These are phyloP conservation scores for Minunthozetes semirufus DNA, from an alignment of 2,888 invertebrate species.

Conservation along the genomic window DNA sequence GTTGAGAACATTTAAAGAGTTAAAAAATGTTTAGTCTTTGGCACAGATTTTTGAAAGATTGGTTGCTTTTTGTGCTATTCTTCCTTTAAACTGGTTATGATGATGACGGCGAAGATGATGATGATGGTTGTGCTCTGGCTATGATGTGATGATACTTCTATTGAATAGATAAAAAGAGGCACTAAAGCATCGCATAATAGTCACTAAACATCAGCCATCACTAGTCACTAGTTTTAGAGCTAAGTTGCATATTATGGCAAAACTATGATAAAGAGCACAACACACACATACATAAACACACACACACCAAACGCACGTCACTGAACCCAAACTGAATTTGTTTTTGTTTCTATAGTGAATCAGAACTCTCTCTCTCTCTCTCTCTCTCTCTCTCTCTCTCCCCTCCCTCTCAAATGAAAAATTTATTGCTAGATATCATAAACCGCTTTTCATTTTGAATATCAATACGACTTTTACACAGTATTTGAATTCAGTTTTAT, in stretches of 20 bases:
- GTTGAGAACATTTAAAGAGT: neutral
- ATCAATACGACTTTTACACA: neutral
- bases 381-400: no score
- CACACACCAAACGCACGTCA: neutral
- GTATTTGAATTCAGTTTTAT: neutral
- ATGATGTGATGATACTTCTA: slow-evolving; percentile 3
- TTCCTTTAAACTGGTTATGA: slow-evolving; percentile 1
- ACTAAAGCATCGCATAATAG: slow-evolving; percentile 15
- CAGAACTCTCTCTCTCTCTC: neutral
- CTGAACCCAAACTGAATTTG: neutral
- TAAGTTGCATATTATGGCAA: neutral
- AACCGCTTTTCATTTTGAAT: no score
- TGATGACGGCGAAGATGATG: slow-evolving; percentile 13
- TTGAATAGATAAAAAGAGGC: slow-evolving; percentile 15
- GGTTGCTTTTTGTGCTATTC: neutral
- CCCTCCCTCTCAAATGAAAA: no score
- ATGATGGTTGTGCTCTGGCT: neutral
- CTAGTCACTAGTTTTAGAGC: neutral
- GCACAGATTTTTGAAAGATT: slow-evolving; percentile 15
- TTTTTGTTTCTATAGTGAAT: neutral
- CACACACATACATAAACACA: neutral
- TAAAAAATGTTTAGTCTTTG: neutral
- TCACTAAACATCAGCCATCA: slow-evolving; percentile 18
- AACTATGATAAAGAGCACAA: neutral
- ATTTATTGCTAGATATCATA: no score